These are phyloP conservation scores for Sebastes aleutianus DNA, from an alignment of 2,797 vertebrate species.

Conservation along the genomic window DNA sequence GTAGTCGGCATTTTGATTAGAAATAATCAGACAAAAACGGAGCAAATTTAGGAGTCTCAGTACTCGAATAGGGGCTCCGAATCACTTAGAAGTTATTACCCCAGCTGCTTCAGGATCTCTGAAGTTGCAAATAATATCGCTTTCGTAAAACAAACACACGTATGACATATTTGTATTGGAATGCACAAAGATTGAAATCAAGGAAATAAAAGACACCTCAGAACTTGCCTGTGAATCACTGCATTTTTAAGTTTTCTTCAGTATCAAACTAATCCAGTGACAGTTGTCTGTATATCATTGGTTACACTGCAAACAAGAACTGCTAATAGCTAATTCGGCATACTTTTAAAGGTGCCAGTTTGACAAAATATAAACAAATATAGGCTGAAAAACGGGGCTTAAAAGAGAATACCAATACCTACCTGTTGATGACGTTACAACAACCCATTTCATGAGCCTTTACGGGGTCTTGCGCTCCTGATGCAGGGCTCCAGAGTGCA, in stretches of 20 bases:
- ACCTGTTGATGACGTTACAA: not conserved
- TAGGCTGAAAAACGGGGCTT: not conserved
- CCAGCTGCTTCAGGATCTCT: not conserved
- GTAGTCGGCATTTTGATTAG: not conserved
- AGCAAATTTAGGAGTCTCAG: not conserved
- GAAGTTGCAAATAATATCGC: not conserved
- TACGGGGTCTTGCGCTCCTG: not conserved
- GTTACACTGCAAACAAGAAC: not conserved
- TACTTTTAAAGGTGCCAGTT: not conserved
- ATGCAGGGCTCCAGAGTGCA: no score
- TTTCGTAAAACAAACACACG: not conserved
- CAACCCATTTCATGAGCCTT: not conserved
- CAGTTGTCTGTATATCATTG: not conserved
- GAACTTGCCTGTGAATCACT: not conserved
- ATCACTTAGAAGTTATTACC: slow-evolving; percentile 1
- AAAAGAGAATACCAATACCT: not conserved
- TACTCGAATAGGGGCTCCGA: not conserved
- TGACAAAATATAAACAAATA: not conserved
- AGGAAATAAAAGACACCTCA: not conserved
- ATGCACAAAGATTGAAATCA: not conserved
- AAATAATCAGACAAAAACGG: not conserved
- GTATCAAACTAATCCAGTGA: not conserved
- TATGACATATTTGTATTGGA: not conserved
- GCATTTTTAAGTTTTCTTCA: not conserved
- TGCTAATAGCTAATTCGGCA: not conserved